These are phyloP conservation scores for Sicus ferrugineus DNA, from an alignment of 2,888 invertebrate genomes.

Conservation along the genomic window DNA sequence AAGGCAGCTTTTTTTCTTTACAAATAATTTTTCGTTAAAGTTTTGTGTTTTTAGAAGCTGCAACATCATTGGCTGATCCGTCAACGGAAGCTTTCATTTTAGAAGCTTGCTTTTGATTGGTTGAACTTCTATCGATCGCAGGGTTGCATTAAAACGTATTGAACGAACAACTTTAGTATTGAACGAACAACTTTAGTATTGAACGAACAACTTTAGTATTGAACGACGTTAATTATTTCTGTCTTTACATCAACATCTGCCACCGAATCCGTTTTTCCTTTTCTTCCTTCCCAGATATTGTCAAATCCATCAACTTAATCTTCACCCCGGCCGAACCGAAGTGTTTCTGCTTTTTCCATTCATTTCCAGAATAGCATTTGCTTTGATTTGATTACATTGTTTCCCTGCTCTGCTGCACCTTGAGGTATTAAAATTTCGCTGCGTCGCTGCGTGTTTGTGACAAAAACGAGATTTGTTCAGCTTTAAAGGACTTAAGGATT, in stretches of 20 bases:
- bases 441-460: not conserved
- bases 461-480: slow-evolving; percentile 18
- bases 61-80: no score
- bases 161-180: no score
- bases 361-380: not conserved
- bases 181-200: no score
- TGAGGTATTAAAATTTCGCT: slow-evolving; percentile 7
- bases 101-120: no score
- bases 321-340: not conserved
- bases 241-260: no score
- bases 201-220: no score
- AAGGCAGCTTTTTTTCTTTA: not conserved
- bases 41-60: no score
- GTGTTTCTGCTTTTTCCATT: not conserved
- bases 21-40: no score
- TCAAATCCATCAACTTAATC: not conserved
- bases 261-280: not conserved
- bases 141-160: no score
- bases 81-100: no score
- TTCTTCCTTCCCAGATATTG: not conserved
- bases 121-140: no score
- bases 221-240: no score
- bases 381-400: not conserved
- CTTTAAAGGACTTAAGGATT: slow-evolving; percentile 16
- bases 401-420: slow-evolving; percentile 13